These are phyloP conservation scores for Notechis scutatus DNA, from an alignment of 2,113 vertebrate species.

Conservation along the genomic window DNA sequence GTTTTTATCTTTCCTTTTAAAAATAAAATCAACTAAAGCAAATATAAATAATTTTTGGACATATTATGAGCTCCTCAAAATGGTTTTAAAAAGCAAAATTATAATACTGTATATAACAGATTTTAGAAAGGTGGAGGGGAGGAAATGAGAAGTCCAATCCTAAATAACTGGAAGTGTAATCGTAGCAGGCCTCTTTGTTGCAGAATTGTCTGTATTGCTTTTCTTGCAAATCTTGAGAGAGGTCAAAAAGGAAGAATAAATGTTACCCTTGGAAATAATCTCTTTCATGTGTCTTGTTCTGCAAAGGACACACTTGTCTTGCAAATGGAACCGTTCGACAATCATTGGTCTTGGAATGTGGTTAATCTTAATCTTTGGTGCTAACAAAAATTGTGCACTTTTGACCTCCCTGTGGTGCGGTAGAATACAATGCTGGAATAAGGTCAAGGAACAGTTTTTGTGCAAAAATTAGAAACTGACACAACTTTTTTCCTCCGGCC, in stretches of 20 bases:
- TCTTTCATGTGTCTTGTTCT: conserved; percentile 64
- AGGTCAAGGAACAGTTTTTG: conserved; percentile 64
- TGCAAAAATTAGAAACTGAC: conserved; percentile 53
- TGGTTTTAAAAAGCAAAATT: conserved; percentile 31
- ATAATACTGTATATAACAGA: not conserved
- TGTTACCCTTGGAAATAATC: conserved; percentile 64
- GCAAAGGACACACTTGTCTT: conserved; percentile 66
- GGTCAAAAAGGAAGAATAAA: conserved; percentile 64
- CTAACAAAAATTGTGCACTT: conserved; percentile 60
- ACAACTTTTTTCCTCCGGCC: conserved; percentile 51
- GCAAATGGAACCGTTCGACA: conserved; percentile 65
- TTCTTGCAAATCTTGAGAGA: conserved; percentile 63
- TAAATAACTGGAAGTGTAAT: conserved; percentile 26
- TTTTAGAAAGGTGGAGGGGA: not conserved
- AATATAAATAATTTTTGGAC: not conserved
- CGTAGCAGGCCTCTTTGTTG: conserved; percentile 43
- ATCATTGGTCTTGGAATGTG: conserved; percentile 62
- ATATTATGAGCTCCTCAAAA: not conserved
- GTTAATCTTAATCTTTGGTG: conserved; percentile 61
- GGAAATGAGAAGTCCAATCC: not conserved
- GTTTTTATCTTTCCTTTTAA: not conserved
- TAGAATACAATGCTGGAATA: conserved; percentile 53
- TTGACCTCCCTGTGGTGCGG: conserved; percentile 59
- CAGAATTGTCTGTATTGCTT: conserved; percentile 45
- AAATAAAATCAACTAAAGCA: not conserved